Percentiles rank a stretch among this genome's conserved stretches.
phyloP scores from a whole-genome alignment of 2,888 invertebrate species.

The Ichneumoninae sp. region DNA sequence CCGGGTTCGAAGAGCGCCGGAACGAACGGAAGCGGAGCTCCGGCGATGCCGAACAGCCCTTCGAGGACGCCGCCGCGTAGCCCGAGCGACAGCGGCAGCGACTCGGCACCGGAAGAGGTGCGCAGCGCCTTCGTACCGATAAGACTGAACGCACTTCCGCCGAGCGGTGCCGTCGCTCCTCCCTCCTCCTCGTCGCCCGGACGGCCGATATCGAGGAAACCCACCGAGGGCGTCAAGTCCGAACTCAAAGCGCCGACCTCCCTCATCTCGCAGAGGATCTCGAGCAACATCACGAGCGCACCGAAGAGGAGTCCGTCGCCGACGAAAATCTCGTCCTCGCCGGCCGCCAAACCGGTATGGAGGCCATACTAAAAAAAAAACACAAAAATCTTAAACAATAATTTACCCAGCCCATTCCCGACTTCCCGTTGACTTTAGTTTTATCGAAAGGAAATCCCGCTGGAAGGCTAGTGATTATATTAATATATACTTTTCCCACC shows the following conservation, averaged over 20 bases:
- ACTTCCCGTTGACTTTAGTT: slow-evolving; percentile 10
- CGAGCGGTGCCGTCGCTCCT: slow-evolving; percentile 65
- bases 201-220: slow-evolving; percentile 68
- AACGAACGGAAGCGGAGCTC: slow-evolving; percentile 58
- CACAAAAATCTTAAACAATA: slow-evolving; percentile 19
- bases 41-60: slow-evolving; percentile 69
- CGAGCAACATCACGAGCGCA: slow-evolving; percentile 52
- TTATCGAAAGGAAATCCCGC: slow-evolving; percentile 42
- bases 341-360: slow-evolving; percentile 80
- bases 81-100: slow-evolving; percentile 81
- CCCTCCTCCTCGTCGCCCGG: slow-evolving; percentile 76
- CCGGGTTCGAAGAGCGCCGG: slow-evolving; percentile 69
- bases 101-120: slow-evolving; percentile 79
- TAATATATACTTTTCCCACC: slow-evolving; percentile 22
- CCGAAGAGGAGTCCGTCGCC: slow-evolving; percentile 77
- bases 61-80: slow-evolving; percentile 79
- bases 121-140: slow-evolving; percentile 83
- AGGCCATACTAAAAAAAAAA: slow-evolving; percentile 79
- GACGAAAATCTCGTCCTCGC: slow-evolving; percentile 78
- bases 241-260: slow-evolving; percentile 80
- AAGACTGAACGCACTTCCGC: slow-evolving; percentile 74
- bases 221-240: slow-evolving; percentile 75
- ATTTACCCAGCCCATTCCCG: not conserved
- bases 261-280: slow-evolving; percentile 75
- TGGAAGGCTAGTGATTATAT: slow-evolving; percentile 80